These are phyloP conservation scores for Drosophila suzukii DNA, from an alignment of 1,140 invertebrate species.

Conservation along the genomic window DNA sequence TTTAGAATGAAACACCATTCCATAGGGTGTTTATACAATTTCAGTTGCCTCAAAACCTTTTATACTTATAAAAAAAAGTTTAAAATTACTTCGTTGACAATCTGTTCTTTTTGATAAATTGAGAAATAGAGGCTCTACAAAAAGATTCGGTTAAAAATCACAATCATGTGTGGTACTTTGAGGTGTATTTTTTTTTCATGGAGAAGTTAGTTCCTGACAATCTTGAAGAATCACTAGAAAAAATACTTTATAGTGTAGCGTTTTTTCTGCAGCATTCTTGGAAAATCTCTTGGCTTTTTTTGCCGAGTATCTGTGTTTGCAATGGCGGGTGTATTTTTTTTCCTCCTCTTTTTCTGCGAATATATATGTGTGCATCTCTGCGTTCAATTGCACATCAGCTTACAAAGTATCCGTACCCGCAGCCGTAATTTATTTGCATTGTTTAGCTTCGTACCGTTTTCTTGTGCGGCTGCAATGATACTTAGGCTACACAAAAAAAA, in stretches of 20 bases:
- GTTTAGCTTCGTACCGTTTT: constrained; percentile 73
- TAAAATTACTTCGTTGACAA: too few relatives aligned
- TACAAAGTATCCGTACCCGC: constrained; percentile 47
- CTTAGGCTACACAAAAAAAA: constrained; percentile 35
- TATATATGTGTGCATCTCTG: constrained; percentile 32
- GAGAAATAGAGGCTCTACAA: too few relatives aligned
- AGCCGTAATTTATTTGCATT: constrained; percentile 80
- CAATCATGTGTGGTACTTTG: neutral
- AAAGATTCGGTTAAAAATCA: too few relatives aligned
- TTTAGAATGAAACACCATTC: too few relatives aligned
- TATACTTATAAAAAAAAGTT: too few relatives aligned
- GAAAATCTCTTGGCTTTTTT: constrained; percentile 53
- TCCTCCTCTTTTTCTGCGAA: constrained; percentile 9
- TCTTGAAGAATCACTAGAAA: neutral
- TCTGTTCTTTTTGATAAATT: too few relatives aligned
- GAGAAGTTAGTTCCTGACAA: too few relatives aligned
- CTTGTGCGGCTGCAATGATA: constrained; percentile 50
- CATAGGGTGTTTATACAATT: too few relatives aligned
- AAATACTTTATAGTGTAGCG: too few relatives aligned
- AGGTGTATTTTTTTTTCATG: too few relatives aligned
- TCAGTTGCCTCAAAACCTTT: too few relatives aligned
- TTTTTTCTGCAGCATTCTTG: constrained; percentile 55
- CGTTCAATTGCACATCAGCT: constrained; percentile 70
- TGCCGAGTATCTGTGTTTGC: constrained; percentile 10
- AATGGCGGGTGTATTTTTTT: constrained; percentile 17